Evolutionary conservation across 1,140 invertebrate genomes (phyloP).

Genomic region (Eumeta japonica): DNA sequence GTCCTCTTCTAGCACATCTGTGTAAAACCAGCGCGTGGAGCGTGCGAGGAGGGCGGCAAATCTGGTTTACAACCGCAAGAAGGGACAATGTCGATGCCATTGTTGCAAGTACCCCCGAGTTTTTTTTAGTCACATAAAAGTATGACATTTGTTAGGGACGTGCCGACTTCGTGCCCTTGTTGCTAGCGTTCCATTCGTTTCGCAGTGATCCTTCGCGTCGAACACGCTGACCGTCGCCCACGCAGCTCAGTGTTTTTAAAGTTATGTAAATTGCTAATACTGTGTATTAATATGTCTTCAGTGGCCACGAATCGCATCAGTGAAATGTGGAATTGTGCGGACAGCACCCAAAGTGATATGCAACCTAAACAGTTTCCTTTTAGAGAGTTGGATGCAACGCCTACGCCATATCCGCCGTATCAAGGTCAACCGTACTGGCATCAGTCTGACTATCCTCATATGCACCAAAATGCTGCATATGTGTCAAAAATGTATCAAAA

Average conservation of each 20-base stretch:
- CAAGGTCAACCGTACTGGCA: slow-evolving; percentile 27
- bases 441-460: slow-evolving; percentile 25
- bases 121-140: slow-evolving; percentile 56
- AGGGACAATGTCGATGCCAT: slow-evolving; percentile 51
- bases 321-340: slow-evolving; percentile 41
- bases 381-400: slow-evolving; percentile 22
- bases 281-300: slow-evolving; percentile 27
- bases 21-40: slow-evolving; percentile 8
- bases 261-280: slow-evolving; percentile 15
- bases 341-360: slow-evolving; percentile 24
- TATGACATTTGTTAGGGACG: slow-evolving; percentile 52
- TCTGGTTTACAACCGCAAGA: slow-evolving; percentile 43
- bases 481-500: slow-evolving; percentile 14
- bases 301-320: slow-evolving; percentile 32
- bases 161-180: slow-evolving; percentile 36
- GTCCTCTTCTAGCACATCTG: slow-evolving; percentile 30
- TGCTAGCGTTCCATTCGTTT: slow-evolving; percentile 49
- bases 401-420: slow-evolving; percentile 20
- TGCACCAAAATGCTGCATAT: slow-evolving; percentile 11
- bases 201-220: slow-evolving; percentile 37
- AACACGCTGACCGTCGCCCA: slow-evolving; percentile 39
- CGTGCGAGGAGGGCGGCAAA: slow-evolving; percentile 26
- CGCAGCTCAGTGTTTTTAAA: slow-evolving; percentile 25
- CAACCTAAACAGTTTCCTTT: slow-evolving; percentile 23
- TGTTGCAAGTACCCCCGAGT: slow-evolving; percentile 52